Evolutionary conservation across 2,888 invertebrate species (phyloP).

Genomic region (Sepioteuthis lessoniana): DNA sequence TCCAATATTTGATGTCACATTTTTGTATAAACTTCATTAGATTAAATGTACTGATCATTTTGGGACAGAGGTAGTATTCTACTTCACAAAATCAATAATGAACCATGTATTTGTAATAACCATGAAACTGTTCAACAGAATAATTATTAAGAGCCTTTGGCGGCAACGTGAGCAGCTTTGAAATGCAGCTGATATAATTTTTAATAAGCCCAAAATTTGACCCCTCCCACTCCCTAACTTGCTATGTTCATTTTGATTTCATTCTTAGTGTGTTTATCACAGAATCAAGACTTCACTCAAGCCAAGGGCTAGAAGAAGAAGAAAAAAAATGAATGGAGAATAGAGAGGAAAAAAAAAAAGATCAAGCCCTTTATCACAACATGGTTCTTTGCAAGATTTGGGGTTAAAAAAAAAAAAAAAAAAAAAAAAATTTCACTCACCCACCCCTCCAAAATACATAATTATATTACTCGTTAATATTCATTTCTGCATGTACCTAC

Average conservation of each 20-base stretch:
- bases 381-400: neutral
- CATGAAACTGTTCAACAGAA: neutral
- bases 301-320: neutral
- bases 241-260: neutral
- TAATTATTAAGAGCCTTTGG: neutral
- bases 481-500: no score
- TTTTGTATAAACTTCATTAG: no score
- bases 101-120: neutral
- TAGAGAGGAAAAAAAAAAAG: neutral
- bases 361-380: slow-evolving; percentile 20
- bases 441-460: no score
- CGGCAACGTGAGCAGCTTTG: no score
- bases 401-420: no score
- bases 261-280: neutral
- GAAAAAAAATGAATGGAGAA: neutral
- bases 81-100: neutral
- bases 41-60: no score
- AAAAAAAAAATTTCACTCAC: no score
- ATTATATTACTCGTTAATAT: neutral
- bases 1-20: no score
- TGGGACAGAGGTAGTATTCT: neutral
- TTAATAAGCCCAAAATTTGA: neutral
- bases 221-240: neutral
- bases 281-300: neutral
- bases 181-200: neutral